phyloP scores from a whole-genome alignment of 2,797 vertebrate genomes.

The Myotis findleyi region DNA sequence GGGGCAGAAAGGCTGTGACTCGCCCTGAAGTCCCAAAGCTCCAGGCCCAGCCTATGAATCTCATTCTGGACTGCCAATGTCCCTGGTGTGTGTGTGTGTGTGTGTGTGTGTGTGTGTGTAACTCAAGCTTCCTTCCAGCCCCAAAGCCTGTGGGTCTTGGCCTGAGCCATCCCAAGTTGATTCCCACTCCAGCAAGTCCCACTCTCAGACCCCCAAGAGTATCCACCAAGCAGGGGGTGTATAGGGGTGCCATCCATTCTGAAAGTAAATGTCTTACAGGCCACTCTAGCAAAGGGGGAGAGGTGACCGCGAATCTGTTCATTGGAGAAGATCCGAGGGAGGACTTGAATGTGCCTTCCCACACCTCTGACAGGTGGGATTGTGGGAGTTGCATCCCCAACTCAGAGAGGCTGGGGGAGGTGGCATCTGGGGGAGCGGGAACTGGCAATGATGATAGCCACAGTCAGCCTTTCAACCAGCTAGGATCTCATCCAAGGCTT shows the following conservation, averaged over 20 bases:
- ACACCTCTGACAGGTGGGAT: background rate
- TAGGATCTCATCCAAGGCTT: background rate
- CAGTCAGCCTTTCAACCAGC: background rate
- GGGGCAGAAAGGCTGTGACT: rapidly evolving
- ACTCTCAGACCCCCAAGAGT: background rate
- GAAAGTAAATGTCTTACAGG: background rate
- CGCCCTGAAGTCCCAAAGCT: background rate
- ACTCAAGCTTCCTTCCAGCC: background rate
- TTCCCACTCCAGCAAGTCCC: background rate
- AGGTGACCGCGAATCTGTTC: background rate
- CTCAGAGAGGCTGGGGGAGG: background rate
- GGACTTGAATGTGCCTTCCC: rapidly evolving
- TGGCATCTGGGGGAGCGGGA: rapidly evolving
- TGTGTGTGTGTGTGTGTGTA: constrained; percentile 26
- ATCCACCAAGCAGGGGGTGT: background rate
- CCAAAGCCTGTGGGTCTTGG: background rate
- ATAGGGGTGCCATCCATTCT: background rate
- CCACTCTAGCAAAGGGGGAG: background rate
- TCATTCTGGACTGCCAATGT: background rate
- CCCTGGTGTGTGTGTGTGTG: background rate
- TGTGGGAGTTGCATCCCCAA: rapidly evolving
- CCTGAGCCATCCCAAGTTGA: background rate
- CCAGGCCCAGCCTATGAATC: background rate
- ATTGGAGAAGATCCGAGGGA: background rate
- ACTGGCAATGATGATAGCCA: background rate